These are phyloP conservation scores for Probaryconus sp. DNA, from an alignment of 1,140 invertebrate genomes.

Conservation along the genomic window DNA sequence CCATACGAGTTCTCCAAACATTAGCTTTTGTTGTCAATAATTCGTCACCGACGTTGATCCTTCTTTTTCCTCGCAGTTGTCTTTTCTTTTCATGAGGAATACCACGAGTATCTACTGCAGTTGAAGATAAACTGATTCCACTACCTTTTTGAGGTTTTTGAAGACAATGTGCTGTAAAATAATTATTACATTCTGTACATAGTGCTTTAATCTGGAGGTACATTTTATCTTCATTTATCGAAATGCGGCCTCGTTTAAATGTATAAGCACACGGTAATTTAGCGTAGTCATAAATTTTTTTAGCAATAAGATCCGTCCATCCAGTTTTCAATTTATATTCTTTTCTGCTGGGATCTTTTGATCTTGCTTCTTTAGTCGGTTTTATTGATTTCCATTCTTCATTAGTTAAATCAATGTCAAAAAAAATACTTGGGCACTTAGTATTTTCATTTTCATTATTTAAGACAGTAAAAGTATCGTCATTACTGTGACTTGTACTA, in stretches of 20 bases:
- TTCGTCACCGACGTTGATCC: constrained; percentile 6
- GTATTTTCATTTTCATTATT: neutral
- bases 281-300: constrained; percentile 7
- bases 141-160: constrained; percentile 3
- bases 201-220: constrained; percentile 5
- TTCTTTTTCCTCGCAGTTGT: neutral
- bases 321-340: constrained; percentile 3
- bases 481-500: too few relatives aligned
- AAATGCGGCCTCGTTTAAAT: constrained; percentile 10
- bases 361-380: neutral
- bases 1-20: neutral
- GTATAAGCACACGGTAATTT: constrained; percentile 21
- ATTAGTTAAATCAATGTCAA: constrained; percentile 2
- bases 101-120: constrained; percentile 7
- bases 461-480: too few relatives aligned
- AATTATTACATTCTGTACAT: constrained; percentile 16
- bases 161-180: constrained; percentile 10
- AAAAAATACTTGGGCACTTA: neutral
- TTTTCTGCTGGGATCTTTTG: too few relatives aligned
- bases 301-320: constrained; percentile 15
- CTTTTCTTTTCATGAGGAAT: constrained; percentile 6
- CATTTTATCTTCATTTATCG: neutral
- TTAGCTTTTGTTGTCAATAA: constrained; percentile 6
- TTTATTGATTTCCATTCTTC: constrained; percentile 8
- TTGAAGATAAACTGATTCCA: constrained; percentile 5